Conservation (phyloP, 2,888 invertebrate species). For the Dryococelus australis region DNA sequence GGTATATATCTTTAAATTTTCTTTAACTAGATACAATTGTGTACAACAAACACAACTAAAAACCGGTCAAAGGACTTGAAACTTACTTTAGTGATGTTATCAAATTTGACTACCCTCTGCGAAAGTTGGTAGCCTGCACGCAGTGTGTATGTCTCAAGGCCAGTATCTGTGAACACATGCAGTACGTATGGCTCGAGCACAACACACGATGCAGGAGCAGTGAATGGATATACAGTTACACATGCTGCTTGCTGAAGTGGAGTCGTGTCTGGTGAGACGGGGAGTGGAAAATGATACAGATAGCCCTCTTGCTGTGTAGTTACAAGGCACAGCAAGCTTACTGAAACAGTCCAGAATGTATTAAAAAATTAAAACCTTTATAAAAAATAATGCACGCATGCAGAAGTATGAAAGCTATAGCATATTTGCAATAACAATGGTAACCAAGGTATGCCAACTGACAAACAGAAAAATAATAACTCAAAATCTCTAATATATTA, state of each 20-base stretch:
- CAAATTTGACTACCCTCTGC: conserved; percentile 59
- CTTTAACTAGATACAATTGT: no score
- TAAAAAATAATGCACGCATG: background rate
- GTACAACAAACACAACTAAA: no score
- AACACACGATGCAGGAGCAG: conserved; percentile 72
- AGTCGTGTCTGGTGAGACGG: background rate
- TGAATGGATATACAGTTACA: conserved; percentile 74
- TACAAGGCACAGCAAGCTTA: conserved; percentile 61
- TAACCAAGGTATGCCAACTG: background rate
- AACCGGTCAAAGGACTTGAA: conserved; percentile 44
- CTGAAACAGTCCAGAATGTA: conserved; percentile 21
- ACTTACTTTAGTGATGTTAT: conserved; percentile 58
- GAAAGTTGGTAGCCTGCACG: conserved; percentile 69
- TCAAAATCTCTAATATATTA: no score
- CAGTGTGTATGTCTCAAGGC: conserved; percentile 78
- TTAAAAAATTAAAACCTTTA: background rate
- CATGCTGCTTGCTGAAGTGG: conserved; percentile 53
- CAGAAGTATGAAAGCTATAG: background rate
- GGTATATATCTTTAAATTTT: no score
- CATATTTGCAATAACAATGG: background rate
- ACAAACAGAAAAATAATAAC: background rate
- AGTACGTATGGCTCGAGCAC: conserved; percentile 71
- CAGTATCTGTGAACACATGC: conserved; percentile 78
- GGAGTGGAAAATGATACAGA: conserved; percentile 69
- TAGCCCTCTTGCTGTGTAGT: conserved; percentile 75